phyloP scores from a whole-genome alignment of 2,888 invertebrate genomes.

The Blera fallax region DNA sequence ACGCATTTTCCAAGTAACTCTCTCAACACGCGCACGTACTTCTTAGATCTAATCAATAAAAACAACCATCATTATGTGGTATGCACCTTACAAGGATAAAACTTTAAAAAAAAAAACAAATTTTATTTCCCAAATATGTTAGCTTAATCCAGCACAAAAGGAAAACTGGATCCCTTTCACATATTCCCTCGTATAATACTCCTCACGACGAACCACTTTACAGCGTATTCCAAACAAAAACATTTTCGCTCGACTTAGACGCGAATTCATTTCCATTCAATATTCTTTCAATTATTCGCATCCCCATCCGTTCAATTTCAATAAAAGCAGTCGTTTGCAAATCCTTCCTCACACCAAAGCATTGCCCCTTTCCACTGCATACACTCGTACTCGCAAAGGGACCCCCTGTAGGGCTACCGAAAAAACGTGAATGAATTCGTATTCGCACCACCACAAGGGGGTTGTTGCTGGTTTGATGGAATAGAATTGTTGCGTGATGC shows the following conservation, averaged over 20 bases:
- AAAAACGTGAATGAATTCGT: slow-evolving; percentile 38
- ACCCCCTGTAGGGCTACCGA: slow-evolving; percentile 6
- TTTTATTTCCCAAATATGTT: slow-evolving; percentile 42
- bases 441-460: slow-evolving; percentile 49
- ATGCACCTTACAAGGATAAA: neutral
- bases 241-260: slow-evolving; percentile 63
- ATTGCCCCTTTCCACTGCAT: neutral
- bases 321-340: slow-evolving; percentile 73
- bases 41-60: neutral
- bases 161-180: neutral
- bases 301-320: slow-evolving; percentile 69
- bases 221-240: slow-evolving; percentile 55
- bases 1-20: no score
- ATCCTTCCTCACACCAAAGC: slow-evolving; percentile 54
- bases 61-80: neutral
- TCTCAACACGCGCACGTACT: neutral
- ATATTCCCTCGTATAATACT: neutral
- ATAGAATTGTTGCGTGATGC: slow-evolving; percentile 72
- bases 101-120: neutral
- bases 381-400: neutral
- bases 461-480: slow-evolving; percentile 47
- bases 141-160: slow-evolving; percentile 31
- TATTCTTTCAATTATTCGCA: slow-evolving; percentile 58
- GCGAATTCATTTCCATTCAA: slow-evolving; percentile 69
- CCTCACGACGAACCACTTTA: slow-evolving; percentile 18